Evolutionary conservation across 2,113 vertebrate species (phyloP).

Genomic region (Microtus montanus): DNA sequence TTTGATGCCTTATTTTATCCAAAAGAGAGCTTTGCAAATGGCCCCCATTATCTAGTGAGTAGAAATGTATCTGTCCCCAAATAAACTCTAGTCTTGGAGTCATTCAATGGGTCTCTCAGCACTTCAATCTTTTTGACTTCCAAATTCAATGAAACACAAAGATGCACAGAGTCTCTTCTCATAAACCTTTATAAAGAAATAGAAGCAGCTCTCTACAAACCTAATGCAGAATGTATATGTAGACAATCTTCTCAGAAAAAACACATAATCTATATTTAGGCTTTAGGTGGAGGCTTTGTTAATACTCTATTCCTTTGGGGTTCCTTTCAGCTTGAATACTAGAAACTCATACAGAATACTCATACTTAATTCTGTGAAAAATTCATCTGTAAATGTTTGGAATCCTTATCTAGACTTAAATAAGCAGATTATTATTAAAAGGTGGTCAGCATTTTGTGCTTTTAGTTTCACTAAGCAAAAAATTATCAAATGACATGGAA

Average conservation of each 20-base stretch:
- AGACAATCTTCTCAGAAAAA: neutral
- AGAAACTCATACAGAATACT: neutral
- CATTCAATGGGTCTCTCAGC: neutral
- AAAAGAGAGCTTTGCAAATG: conserved; percentile 46
- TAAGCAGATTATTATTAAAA: neutral
- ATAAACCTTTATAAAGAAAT: conserved; percentile 30
- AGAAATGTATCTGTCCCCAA: neutral
- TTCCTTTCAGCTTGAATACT: neutral
- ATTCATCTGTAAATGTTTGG: neutral
- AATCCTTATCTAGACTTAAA: conserved; percentile 26
- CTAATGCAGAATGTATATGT: neutral
- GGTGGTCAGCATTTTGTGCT: neutral
- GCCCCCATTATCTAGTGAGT: neutral
- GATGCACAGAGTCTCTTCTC: neutral
- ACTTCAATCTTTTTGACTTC: neutral
- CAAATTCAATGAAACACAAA: neutral
- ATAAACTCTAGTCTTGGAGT: neutral
- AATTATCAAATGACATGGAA: neutral
- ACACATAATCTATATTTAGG: neutral
- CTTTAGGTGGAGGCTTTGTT: neutral
- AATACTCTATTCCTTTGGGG: neutral
- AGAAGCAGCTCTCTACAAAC: neutral
- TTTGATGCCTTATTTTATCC: neutral
- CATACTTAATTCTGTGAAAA: neutral
- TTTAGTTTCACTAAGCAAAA: neutral